Conservation (phyloP, 2,113 vertebrate species). For the Melanerpes aurifrons region DNA sequence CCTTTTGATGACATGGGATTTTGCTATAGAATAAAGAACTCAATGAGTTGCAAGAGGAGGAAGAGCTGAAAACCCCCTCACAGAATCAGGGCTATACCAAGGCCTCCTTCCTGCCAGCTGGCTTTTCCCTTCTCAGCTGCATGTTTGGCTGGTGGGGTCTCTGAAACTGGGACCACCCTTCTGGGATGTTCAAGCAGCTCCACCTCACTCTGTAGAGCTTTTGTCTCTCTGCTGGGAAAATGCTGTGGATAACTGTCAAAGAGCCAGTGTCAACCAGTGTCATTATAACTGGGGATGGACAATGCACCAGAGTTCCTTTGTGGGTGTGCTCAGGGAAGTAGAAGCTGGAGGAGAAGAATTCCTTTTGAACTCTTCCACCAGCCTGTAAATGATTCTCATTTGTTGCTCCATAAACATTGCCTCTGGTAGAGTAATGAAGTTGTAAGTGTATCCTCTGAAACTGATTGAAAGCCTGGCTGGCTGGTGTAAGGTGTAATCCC, state of each 20-base stretch:
- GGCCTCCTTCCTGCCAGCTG: not conserved
- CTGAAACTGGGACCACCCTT: not conserved
- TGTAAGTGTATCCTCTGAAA: not conserved
- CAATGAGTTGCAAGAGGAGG: not conserved
- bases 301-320: not conserved
- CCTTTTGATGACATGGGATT: not conserved
- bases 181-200: not conserved
- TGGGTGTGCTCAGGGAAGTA: not conserved
- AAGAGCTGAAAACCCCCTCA: not conserved
- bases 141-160: not conserved
- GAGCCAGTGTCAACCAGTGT: not conserved
- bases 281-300: not conserved
- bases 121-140: not conserved
- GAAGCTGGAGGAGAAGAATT: not conserved
- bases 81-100: not conserved
- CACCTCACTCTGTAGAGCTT: accelerated
- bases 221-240: not conserved
- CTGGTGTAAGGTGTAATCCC: constrained; percentile 15
- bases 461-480: not conserved
- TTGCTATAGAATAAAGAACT: not conserved
- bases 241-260: not conserved
- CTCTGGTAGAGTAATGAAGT: constrained; percentile 3
- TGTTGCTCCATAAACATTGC: accelerated
- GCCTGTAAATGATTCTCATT: not conserved
- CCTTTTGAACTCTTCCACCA: not conserved